phyloP scores from a whole-genome alignment of 1,140 invertebrate genomes.

The Cydia splendana region DNA sequence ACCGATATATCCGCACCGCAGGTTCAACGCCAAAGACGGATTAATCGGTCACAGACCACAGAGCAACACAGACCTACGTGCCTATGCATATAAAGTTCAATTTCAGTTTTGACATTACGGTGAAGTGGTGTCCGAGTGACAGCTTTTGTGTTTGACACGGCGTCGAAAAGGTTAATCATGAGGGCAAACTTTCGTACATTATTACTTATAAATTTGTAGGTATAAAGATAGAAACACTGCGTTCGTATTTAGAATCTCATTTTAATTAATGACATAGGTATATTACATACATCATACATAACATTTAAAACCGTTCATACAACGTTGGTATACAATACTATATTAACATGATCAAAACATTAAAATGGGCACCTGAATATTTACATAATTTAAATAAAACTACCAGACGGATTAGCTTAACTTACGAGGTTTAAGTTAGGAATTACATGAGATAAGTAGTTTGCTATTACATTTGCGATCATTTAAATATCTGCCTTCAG shows the following conservation, averaged over 20 bases:
- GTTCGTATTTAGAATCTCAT: conserved; percentile 55
- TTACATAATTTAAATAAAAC: conserved; percentile 45
- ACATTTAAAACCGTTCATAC: conserved; percentile 60
- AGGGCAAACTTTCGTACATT: neutral
- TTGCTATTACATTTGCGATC: neutral
- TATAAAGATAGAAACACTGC: conserved; percentile 39
- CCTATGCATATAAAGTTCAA: too few species aligned
- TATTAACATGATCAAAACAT: conserved; percentile 45
- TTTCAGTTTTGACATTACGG: too few species aligned
- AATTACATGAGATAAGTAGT: conserved; percentile 21
- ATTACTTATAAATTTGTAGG: neutral
- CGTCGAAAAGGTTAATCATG: neutral
- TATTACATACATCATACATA: conserved; percentile 56
- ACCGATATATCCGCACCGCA: too few species aligned
- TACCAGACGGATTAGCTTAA: conserved; percentile 55
- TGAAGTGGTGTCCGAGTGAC: too few species aligned
- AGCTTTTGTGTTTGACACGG: too few species aligned
- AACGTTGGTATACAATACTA: conserved; percentile 52
- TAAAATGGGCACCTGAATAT: conserved; percentile 50
- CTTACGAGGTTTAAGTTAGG: conserved; percentile 13
- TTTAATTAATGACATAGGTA: conserved; percentile 55
- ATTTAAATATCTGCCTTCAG: neutral
- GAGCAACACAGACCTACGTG: too few species aligned
- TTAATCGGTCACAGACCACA: too few species aligned
- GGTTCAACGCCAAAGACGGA: too few species aligned